phyloP scores from a whole-genome alignment of 2,113 vertebrate genomes.

The Corvus moneduloides region DNA sequence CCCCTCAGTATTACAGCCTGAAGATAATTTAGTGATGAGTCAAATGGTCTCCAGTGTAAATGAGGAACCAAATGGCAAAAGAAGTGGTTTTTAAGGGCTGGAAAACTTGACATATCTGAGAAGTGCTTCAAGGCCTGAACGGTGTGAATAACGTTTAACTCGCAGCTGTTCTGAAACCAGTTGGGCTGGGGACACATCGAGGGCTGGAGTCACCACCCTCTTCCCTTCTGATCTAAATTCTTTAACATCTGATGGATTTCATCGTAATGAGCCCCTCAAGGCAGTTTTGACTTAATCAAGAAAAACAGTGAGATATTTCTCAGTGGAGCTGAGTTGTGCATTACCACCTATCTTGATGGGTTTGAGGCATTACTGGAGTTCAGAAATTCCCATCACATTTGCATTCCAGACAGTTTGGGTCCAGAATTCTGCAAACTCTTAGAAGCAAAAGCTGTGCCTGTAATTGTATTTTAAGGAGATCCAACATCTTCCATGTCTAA shows the following conservation, averaged over 20 bases:
- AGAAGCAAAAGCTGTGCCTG: not conserved
- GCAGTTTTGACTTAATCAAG: not conserved
- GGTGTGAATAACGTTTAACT: not conserved
- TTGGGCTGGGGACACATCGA: not conserved
- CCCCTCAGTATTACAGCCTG: not conserved
- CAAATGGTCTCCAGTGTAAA: slow-evolving; percentile 4
- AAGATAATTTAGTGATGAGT: slow-evolving; percentile 23
- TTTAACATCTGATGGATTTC: slow-evolving; percentile 21
- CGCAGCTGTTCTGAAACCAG: slow-evolving; percentile 1
- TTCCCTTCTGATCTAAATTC: slow-evolving; percentile 1
- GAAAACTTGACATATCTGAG: slow-evolving; percentile 49
- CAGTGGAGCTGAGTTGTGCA: not conserved
- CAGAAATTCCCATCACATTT: not conserved
- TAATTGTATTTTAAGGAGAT: not conserved
- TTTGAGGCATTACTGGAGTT: not conserved
- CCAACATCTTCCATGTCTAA: not conserved
- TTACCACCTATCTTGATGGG: not conserved
- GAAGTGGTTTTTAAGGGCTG: slow-evolving; percentile 3
- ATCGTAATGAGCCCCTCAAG: not conserved
- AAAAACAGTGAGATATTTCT: not conserved
- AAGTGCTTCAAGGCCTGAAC: not conserved
- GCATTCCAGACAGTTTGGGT: not conserved
- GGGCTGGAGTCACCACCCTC: slow-evolving; percentile 17
- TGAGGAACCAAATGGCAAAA: slow-evolving; percentile 10
- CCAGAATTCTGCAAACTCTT: not conserved